Conservation (phyloP, 2,797 vertebrate genomes). For the Psittacula derbiana region DNA sequence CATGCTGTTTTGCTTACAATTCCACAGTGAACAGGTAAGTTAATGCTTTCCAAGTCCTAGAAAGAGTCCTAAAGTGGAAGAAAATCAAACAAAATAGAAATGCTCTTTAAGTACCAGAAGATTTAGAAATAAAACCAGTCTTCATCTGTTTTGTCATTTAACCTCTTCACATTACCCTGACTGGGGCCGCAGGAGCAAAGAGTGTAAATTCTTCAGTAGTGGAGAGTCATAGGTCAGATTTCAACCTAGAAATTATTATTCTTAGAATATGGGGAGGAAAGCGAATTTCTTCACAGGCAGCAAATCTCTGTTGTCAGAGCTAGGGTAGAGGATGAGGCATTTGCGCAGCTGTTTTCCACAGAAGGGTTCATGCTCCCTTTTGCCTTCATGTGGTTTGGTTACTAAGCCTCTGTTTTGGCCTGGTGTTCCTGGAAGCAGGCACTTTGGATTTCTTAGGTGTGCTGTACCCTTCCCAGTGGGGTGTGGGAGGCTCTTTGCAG, state of each 20-base stretch:
- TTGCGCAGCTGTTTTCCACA: neutral
- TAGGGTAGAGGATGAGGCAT: neutral
- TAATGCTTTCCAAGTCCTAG: neutral
- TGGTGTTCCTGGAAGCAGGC: neutral
- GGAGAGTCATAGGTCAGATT: neutral
- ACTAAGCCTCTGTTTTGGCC: neutral
- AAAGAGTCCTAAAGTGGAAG: neutral
- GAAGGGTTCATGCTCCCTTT: neutral
- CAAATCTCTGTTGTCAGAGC: conserved; percentile 3
- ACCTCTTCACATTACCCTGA: neutral
- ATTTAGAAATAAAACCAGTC: neutral
- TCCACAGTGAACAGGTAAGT: neutral
- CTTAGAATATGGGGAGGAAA: neutral
- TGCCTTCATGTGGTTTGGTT: neutral
- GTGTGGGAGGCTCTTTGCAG: neutral
- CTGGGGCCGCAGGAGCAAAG: neutral
- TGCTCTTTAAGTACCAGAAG: neutral
- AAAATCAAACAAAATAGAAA: neutral
- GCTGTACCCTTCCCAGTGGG: accelerated
- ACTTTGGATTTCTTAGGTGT: neutral
- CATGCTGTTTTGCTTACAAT: neutral
- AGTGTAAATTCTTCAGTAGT: neutral
- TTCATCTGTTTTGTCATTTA: neutral
- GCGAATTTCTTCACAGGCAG: neutral
- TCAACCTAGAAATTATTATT: conserved; percentile 13